These are phyloP conservation scores for Reinhardtius hippoglossoides DNA, from an alignment of 2,113 vertebrate species.

Conservation along the genomic window DNA sequence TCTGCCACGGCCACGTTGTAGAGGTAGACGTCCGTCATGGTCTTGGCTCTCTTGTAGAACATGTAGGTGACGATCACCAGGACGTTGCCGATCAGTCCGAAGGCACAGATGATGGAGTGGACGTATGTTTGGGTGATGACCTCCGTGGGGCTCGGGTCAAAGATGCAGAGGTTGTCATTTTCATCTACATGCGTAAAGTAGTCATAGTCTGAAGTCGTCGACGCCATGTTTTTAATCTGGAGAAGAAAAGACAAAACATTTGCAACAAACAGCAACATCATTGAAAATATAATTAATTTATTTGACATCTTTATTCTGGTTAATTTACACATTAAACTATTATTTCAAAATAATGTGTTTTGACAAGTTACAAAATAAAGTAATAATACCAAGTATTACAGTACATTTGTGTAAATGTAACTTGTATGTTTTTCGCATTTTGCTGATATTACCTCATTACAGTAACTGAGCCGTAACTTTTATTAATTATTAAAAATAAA, in stretches of 20 bases:
- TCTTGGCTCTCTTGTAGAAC: conserved; percentile 88
- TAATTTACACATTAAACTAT: not conserved
- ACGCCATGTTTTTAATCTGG: conserved; percentile 50
- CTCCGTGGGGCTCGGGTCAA: conserved; percentile 12
- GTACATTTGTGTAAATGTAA: not conserved
- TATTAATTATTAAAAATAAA: no score
- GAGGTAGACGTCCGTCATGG: conserved; percentile 93
- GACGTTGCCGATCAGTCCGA: conserved; percentile 89
- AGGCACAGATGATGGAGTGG: conserved; percentile 85
- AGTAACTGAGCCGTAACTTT: no score
- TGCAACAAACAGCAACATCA: no score
- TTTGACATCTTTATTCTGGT: not conserved
- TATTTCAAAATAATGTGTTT: not conserved
- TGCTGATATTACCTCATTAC: no score
- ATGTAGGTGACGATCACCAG: conserved; percentile 90
- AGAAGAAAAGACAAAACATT: conserved; percentile 1
- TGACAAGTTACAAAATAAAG: no score
- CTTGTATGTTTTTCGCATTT: no score
- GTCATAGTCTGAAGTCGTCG: not conserved
- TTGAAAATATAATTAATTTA: not conserved
- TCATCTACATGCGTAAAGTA: no score
- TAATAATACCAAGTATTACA: not conserved
- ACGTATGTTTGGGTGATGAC: conserved; percentile 55
- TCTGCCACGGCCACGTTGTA: conserved; percentile 91
- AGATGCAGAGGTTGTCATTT: conserved; percentile 30